phyloP scores from a whole-genome alignment of 2,797 vertebrate genomes.

The Darevskia nairensis region DNA sequence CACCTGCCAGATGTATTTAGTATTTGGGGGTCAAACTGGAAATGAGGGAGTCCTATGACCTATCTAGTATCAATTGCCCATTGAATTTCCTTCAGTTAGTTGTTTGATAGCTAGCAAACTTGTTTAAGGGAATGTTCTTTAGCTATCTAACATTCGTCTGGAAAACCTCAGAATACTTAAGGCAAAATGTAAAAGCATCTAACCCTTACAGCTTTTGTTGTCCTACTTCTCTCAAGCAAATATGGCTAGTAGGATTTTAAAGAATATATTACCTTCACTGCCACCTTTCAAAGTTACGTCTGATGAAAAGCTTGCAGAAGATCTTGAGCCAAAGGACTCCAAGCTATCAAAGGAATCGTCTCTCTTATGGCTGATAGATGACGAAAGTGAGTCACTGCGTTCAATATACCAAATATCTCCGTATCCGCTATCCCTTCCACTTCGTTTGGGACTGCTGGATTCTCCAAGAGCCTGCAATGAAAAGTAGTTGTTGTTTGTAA shows the following conservation, averaged over 20 bases:
- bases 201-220: not conserved
- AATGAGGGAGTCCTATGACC: too few species aligned
- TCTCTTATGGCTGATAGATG: slow-evolving; percentile 82
- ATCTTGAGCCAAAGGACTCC: slow-evolving; percentile 89
- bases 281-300: slow-evolving; percentile 89
- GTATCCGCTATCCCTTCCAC: slow-evolving; percentile 89
- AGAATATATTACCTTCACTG: slow-evolving; percentile 85
- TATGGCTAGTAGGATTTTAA: slow-evolving; percentile 1
- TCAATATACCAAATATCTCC: slow-evolving; percentile 90
- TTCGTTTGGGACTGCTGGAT: slow-evolving; percentile 80
- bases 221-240: rapidly evolving
- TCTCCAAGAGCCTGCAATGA: slow-evolving; percentile 88
- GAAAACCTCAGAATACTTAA: slow-evolving; percentile 7
- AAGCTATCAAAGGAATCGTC: slow-evolving; percentile 94
- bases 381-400: slow-evolving; percentile 79
- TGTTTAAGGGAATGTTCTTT: slow-evolving; percentile 42
- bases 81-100: slow-evolving; percentile 18
- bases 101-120: slow-evolving; percentile 32
- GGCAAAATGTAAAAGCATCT: not conserved
- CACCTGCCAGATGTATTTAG: too few species aligned
- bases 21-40: too few species aligned
- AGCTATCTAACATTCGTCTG: not conserved
- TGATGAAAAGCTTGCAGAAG: slow-evolving; percentile 88
- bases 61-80: not conserved
- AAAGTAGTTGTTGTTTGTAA: not conserved